Conservation (phyloP, 2,888 invertebrate genomes). For the Caenorhabditis sp. region DNA sequence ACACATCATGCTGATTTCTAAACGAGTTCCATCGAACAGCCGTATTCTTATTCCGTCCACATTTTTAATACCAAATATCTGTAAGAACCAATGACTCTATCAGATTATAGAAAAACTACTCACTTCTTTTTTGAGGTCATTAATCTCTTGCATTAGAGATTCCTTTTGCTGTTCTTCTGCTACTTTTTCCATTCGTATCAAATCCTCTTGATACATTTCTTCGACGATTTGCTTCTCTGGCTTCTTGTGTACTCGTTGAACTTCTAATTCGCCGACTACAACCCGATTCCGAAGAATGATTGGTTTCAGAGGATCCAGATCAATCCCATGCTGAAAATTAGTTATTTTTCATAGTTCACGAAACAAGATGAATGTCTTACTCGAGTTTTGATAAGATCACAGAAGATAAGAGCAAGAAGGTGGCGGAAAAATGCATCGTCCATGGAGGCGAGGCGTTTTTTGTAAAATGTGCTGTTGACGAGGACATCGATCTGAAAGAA, state of each 20-base stretch:
- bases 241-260: slow-evolving; percentile 68
- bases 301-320: slow-evolving; percentile 71
- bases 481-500: slow-evolving; percentile 75
- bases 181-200: not conserved
- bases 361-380: slow-evolving; percentile 12
- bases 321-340: slow-evolving; percentile 68
- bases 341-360: not conserved
- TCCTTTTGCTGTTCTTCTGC: slow-evolving; percentile 19
- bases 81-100: not conserved
- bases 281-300: slow-evolving; percentile 74
- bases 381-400: slow-evolving; percentile 69
- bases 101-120: not conserved
- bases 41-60: slow-evolving; percentile 41
- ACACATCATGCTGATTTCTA: slow-evolving; percentile 65
- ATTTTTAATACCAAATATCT: slow-evolving; percentile 45
- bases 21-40: slow-evolving; percentile 49
- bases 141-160: not conserved
- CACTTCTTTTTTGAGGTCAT: slow-evolving; percentile 28
- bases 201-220: slow-evolving; percentile 34
- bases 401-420: slow-evolving; percentile 71
- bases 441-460: slow-evolving; percentile 67
- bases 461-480: slow-evolving; percentile 76
- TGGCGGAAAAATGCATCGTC: slow-evolving; percentile 75
- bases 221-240: slow-evolving; percentile 64
- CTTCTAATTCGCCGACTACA: slow-evolving; percentile 72